Conservation (phyloP, 2,797 vertebrate genomes). For the Eulemur albifrons region DNA sequence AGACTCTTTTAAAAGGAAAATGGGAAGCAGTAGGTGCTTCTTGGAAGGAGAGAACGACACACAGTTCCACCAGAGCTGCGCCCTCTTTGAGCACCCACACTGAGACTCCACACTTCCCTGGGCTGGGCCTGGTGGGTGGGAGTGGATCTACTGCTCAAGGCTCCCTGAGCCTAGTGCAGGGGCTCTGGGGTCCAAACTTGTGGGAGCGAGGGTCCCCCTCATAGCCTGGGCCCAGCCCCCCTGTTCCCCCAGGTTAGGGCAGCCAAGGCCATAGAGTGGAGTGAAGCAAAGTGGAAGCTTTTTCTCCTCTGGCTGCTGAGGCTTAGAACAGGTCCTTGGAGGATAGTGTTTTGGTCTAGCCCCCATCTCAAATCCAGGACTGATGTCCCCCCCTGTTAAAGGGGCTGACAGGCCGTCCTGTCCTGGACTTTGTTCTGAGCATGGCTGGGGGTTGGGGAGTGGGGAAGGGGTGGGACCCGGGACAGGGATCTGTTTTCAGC, state of each 20-base stretch:
- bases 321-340: not conserved
- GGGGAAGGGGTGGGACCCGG: not conserved
- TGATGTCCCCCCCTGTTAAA: not conserved
- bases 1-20: not conserved
- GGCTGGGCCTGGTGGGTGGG: not conserved
- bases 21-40: not conserved
- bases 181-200: not conserved
- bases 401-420: not conserved
- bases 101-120: not conserved
- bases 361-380: not conserved
- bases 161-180: not conserved
- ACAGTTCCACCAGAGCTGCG: rapidly evolving
- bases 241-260: not conserved
- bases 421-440: not conserved
- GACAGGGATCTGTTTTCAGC: not conserved
- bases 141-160: not conserved
- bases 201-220: not conserved
- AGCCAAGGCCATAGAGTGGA: not conserved
- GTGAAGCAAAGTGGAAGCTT: not conserved
- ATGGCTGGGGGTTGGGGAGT: not conserved
- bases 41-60: not conserved
- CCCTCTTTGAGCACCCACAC: not conserved
- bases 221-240: not conserved
- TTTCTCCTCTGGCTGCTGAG: not conserved
- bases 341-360: too few species aligned